phyloP scores from a whole-genome alignment of 2,888 invertebrate genomes.

The Himalopsyche japonica region DNA sequence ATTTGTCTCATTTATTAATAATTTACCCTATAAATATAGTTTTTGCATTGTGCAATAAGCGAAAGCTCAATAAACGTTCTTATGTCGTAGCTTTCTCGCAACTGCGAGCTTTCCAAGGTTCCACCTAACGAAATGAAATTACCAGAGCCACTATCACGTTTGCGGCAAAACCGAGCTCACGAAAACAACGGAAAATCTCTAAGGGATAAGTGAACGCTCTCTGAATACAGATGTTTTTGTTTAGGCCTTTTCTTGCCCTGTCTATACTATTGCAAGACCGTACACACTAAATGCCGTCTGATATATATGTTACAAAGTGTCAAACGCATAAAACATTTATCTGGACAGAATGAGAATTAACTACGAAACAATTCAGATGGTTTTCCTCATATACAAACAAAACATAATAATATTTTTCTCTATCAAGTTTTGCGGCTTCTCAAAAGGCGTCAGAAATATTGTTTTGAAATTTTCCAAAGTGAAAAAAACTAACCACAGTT shows the following conservation, averaged over 20 bases:
- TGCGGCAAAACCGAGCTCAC: conserved; percentile 27
- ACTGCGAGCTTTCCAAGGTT: conserved; percentile 1
- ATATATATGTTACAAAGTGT: conserved; percentile 19
- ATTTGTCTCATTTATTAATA: too few species aligned
- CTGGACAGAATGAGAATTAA: conserved; percentile 18
- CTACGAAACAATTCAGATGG: not conserved
- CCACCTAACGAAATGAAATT: conserved; percentile 35
- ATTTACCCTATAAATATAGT: too few species aligned
- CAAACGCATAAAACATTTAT: conserved; percentile 34
- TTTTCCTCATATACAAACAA: not conserved
- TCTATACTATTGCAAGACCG: not conserved
- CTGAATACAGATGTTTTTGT: conserved; percentile 38
- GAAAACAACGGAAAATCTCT: conserved; percentile 36
- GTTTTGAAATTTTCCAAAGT: too few species aligned
- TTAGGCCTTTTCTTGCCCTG: not conserved
- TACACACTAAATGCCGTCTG: not conserved
- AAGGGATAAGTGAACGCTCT: conserved; percentile 29
- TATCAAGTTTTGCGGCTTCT: too few species aligned
- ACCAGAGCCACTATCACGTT: conserved; percentile 32
- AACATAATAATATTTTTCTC: not conserved
- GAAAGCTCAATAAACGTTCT: not conserved
- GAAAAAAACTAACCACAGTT: too few species aligned
- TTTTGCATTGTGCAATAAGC: too few species aligned
- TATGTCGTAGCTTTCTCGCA: not conserved
- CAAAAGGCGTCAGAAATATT: too few species aligned